Evolutionary conservation across 2,797 vertebrate genomes (phyloP), one percentile per base, ranked within the genome.

Genomic region (Myotis pilosus): DNA sequence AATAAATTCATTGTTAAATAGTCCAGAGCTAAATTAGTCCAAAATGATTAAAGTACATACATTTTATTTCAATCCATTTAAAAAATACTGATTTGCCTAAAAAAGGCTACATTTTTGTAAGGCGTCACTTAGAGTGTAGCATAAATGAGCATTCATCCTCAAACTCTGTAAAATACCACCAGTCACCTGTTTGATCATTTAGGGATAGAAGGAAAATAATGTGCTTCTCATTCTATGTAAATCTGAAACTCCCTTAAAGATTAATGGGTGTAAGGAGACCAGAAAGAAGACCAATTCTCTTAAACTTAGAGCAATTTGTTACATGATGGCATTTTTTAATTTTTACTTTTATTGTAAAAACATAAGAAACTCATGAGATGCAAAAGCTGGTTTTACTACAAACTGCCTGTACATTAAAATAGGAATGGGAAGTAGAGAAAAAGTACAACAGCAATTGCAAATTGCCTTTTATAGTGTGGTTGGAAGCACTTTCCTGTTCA

Each of bases 401-500:
- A 89, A 86, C 75, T 91, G 90, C 92, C 83, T 81, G 1, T 71
- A 38, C 16, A 66, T 55, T 78, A 87, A 89, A 96, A 87, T 79
- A 95, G 84, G 72, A 91, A 66, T 87, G 87, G 82, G 93, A 95
- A 57, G n/a, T 72, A 8, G 36, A 93, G 41, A 49, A 41, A 96
- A 96, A 93, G 41, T 87, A 92, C 57, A 95, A 84, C 44, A 89
- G 88, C 85, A 51, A 83, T 88, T 96, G 80, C 51, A 96, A 93
- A 96, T 93, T 97, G 64, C 64, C 57, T 95, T 93, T 95, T 74
- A 68, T 66, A 68, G 87, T 94, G 57, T 49, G 57, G 92, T 95
- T 89, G 80, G 90, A 96, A 81, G 55, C 62, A 92, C 72, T 97
- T 95, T 88, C 81, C 68, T 88, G 78, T 95, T 94, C 92, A 96